Base-by-base conservation (phyloP, 2,888 invertebrate genomes). In the Ichneumon xanthorius region DNA sequence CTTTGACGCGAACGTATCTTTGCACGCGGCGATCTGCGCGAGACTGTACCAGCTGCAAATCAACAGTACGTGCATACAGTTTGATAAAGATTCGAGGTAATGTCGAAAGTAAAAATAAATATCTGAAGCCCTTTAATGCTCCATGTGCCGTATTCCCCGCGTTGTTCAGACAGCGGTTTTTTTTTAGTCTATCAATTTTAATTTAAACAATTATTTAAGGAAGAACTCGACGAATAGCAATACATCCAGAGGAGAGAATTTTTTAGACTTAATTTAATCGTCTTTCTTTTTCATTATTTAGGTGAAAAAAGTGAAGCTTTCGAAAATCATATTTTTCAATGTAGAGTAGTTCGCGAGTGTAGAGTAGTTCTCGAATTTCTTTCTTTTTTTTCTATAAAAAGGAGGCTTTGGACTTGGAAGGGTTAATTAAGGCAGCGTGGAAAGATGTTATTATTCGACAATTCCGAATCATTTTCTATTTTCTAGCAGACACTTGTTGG, bases 1-100 rank as follows among this genome's bases (percentile, higher is more conserved):
- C 70, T 78, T 75, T 50, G 58, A 72, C 26, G 53, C 81, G 76
- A 63, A 65, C 63, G 72, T 45, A 53, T 55, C 73, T 67, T 30
- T 61, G 26, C 22, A 55, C 33, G 22, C 65, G n/a, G 33, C 50
- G 7, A 73, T 48, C 48, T 16, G 48, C 45, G 16, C 63, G 30
- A 63, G 48, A 26, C 48, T 45, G n/a, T 26, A 48, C 37, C 53
- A 65, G 77, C 82, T 22, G 19, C 33, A 53, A 37, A 37, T n/a
- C 40, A 19, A 71, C 53, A 50, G 53, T 16, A 26, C 68, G 16
- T 33, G 16, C 37, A 40, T 22, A 33, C 58, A 19, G 11, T 37
- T 55, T 58, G 58, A 72, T 72, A 72, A 72, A 26, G 16, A 61
- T 61, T 61, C 16, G 30, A 61, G 61, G 14, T 14, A 30, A 16